Percentiles rank a stretch among this genome's conserved stretches.
Conservation (phyloP, 2,888 invertebrate genomes). For the Cephus pygmeus region DNA sequence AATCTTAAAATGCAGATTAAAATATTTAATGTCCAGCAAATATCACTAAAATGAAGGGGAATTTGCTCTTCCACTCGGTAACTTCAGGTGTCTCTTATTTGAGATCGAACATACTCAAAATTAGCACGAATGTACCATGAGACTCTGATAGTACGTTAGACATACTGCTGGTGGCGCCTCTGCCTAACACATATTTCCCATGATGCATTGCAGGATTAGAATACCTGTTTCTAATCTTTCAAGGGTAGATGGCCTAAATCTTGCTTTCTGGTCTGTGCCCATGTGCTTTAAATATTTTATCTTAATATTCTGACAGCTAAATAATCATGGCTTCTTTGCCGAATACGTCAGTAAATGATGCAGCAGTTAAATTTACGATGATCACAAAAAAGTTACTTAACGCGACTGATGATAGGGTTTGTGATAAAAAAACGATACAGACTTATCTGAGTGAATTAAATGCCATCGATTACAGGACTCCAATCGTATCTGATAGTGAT, state of each 20-base stretch:
- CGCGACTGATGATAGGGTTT: conserved; percentile 39
- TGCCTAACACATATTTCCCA: too few species aligned
- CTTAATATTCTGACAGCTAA: background rate
- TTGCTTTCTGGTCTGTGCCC: background rate
- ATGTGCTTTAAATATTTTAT: background rate
- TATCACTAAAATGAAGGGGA: too few species aligned
- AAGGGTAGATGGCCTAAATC: background rate
- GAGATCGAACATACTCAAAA: too few species aligned
- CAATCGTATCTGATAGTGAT: conserved; percentile 66
- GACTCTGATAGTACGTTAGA: too few species aligned
- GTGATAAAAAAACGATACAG: conserved; percentile 64
- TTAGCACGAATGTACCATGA: too few species aligned
- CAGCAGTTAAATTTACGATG: conserved; percentile 39
- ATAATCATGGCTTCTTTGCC: conserved; percentile 10
- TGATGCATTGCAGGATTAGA: too few species aligned
- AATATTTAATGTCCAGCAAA: too few species aligned
- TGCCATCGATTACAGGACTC: conserved; percentile 70
- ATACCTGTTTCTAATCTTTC: too few species aligned
- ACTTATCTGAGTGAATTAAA: conserved; percentile 73
- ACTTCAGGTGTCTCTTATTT: too few species aligned
- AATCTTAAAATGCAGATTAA: too few species aligned
- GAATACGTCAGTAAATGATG: conserved; percentile 5
- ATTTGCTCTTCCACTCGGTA: too few species aligned
- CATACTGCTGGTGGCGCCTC: too few species aligned
- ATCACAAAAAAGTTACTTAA: conserved; percentile 45